These are phyloP conservation scores for Apus apus DNA, from an alignment of 2,113 vertebrate genomes.

Conservation along the genomic window DNA sequence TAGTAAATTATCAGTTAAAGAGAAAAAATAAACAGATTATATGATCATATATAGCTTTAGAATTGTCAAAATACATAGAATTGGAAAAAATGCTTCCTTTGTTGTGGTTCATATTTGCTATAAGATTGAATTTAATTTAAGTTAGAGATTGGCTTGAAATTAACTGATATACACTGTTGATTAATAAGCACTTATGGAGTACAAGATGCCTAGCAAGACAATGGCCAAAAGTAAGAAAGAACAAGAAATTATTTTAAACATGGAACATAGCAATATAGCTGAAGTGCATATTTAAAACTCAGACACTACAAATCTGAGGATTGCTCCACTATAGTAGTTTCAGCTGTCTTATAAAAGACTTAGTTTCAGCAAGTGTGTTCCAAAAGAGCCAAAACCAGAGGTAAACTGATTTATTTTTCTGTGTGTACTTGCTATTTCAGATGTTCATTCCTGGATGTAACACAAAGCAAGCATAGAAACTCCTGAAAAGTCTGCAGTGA, in stretches of 20 bases:
- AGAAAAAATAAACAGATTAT: neutral
- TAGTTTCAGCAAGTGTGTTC: neutral
- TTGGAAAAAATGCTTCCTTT: neutral
- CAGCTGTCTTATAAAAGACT: neutral
- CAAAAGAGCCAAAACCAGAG: neutral
- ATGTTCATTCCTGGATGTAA: neutral
- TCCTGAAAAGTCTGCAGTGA: neutral
- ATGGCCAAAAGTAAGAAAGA: neutral
- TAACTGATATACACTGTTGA: neutral
- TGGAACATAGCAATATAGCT: neutral
- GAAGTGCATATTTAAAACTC: neutral
- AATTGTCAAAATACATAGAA: constrained; percentile 17
- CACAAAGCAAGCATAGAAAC: neutral
- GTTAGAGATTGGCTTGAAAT: neutral
- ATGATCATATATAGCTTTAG: constrained; percentile 2
- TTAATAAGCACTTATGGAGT: neutral
- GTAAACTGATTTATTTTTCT: neutral
- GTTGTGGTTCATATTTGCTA: neutral
- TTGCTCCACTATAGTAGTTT: neutral
- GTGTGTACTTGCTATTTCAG: neutral
- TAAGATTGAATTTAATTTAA: neutral
- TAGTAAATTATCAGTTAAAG: neutral
- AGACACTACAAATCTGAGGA: neutral
- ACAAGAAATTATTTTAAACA: neutral
- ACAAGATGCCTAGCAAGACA: neutral